phyloP scores from a whole-genome alignment of 2,113 vertebrate genomes.

The Hemichromis elongatus region DNA sequence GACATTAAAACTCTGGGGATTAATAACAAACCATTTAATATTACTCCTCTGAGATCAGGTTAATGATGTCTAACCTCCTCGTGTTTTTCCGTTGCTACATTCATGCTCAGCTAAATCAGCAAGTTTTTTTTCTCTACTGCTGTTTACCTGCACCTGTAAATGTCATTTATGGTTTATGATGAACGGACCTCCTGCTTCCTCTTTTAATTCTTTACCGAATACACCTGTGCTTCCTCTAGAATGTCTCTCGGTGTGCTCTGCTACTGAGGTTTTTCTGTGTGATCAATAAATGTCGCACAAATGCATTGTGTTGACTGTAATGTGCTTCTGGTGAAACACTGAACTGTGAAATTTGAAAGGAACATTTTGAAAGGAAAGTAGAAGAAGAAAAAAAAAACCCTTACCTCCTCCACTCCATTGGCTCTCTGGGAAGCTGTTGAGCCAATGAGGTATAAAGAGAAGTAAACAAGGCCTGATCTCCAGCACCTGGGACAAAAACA shows the following conservation, averaged over 20 bases:
- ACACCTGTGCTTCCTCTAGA: background rate
- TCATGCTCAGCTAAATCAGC: background rate
- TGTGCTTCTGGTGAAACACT: background rate
- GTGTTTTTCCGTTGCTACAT: background rate
- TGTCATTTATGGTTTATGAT: background rate
- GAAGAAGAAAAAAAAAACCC: background rate
- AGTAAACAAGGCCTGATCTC: constrained; percentile 90
- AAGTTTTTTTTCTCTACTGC: background rate
- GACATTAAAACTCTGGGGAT: background rate
- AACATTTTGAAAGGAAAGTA: background rate
- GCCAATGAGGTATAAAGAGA: constrained; percentile 86
- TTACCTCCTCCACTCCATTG: constrained; percentile 97
- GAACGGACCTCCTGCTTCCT: background rate
- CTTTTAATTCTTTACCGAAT: background rate
- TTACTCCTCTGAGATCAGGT: background rate
- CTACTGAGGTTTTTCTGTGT: background rate
- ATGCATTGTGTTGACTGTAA: background rate
- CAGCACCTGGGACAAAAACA: constrained; percentile 78
- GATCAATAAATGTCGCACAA: background rate
- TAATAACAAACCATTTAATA: background rate
- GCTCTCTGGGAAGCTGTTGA: constrained; percentile 92
- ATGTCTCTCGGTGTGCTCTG: background rate
- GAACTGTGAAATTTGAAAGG: rapidly evolving
- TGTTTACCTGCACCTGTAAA: background rate
- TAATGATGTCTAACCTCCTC: background rate